Base-by-base conservation (phyloP, 2,888 invertebrate species). In the Lasiommata megera region DNA sequence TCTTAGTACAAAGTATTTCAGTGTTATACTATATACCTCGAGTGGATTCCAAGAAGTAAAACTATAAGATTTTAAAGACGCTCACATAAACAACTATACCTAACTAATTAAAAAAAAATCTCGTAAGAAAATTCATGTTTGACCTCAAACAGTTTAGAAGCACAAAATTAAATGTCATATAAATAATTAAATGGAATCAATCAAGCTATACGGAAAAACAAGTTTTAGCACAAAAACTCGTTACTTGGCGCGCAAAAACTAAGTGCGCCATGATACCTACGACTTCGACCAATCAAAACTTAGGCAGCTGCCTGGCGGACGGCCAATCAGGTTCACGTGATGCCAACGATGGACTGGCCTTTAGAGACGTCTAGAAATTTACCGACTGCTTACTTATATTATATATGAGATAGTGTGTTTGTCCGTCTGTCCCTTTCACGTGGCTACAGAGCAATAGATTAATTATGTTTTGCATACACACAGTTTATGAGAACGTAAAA, bases 291-390 rank as follows among this genome's bases (percentile, higher is more conserved):
- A 56, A 56, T 56, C 56, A 51, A 51, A 51, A 43, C 43, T 56
- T 43, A 51, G 34, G 52, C 57, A 53, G 57, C 52, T 57, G 57
- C n/a, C 46, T 53, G 57, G 57, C 57, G 38, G 31, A 11, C 52
- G 31, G 57, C 57, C 57, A 57, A 56, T 56, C 50, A 37, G 28
- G 8, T 23, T 12, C 44, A 12, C 28, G 14, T 56, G 28, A 51
- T 16, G 36, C 48, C 12, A 36, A 46, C 38, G 51, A 51, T 38
- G 29, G 51, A 28, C 40, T 51, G 40, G 51, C 40, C 51, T 40
- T 16, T 38, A 40, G 51, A 38, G 51, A 29, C 3, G 51, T 51
- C 51, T 51, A 40, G 51, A 18, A 18, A 18, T 11, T 1, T 48
- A 36, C 1, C n/a, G 12, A 23, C 16, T 11, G 11, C 23, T 23